Percentiles rank a stretch among this genome's conserved stretches.
Conservation (phyloP, 2,113 vertebrate genomes). For the Castor canadensis region DNA sequence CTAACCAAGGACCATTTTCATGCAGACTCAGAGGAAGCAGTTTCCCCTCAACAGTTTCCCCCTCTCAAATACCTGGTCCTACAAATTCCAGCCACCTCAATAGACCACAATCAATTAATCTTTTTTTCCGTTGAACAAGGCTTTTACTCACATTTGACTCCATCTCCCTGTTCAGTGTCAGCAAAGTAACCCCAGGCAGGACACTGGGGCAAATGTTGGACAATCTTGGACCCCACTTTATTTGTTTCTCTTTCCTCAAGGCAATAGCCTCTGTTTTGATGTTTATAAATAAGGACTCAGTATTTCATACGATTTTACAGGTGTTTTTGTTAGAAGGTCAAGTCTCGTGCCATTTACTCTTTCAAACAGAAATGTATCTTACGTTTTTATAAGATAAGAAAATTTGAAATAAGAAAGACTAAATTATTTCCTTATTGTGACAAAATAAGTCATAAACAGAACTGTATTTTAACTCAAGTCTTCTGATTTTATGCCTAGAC, state of each 20-base stretch:
- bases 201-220: background rate
- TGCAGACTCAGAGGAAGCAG: background rate
- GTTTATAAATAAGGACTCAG: background rate
- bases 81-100: background rate
- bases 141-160: background rate
- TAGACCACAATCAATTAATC: background rate
- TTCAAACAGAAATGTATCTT: background rate
- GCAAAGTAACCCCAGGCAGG: background rate
- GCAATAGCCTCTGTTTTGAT: background rate
- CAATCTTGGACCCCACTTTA: background rate
- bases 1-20: background rate
- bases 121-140: background rate
- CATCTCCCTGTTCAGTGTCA: background rate
- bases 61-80: background rate
- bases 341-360: background rate
- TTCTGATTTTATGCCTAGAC: background rate
- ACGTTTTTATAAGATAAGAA: background rate
- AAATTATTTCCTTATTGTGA: background rate
- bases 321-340: background rate
- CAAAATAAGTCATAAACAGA: background rate
- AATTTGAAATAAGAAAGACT: background rate
- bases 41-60: background rate
- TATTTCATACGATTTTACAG: background rate
- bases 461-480: background rate
- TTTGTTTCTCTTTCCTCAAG: background rate